Evolutionary conservation across 2,113 vertebrate genomes (phyloP).

Genomic region (Salvelinus namaycush): DNA sequence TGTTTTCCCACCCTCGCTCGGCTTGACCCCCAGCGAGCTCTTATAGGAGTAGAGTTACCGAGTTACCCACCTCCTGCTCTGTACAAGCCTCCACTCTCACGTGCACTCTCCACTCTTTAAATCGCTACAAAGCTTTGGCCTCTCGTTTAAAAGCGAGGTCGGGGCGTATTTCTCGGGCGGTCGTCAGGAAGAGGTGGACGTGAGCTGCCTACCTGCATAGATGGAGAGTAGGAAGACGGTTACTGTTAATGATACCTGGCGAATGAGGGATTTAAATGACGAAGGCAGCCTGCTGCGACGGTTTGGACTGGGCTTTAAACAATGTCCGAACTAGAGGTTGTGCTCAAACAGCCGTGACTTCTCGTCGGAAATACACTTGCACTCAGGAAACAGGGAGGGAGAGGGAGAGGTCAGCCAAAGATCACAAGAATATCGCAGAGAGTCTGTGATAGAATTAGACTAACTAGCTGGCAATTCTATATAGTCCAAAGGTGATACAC

Average conservation of each 20-base stretch:
- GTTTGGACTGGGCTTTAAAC: slow-evolving; percentile 50
- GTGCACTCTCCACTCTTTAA: neutral
- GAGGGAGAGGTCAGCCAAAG: slow-evolving; percentile 25
- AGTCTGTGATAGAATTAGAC: neutral
- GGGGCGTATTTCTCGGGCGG: neutral
- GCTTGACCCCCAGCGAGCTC: neutral
- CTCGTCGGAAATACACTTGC: slow-evolving; percentile 13
- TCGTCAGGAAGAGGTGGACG: slow-evolving; percentile 35
- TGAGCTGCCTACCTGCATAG: neutral
- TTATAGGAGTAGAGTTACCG: neutral
- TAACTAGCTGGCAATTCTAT: neutral
- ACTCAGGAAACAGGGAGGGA: neutral
- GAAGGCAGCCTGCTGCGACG: slow-evolving; percentile 10
- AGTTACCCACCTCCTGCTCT: neutral
- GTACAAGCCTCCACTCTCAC: neutral
- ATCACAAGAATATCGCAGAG: slow-evolving; percentile 13
- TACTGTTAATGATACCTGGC: slow-evolving; percentile 26
- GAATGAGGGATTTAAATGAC: slow-evolving; percentile 40
- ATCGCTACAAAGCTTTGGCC: slow-evolving; percentile 21
- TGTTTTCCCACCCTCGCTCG: neutral
- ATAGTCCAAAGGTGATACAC: neutral
- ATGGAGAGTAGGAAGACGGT: neutral
- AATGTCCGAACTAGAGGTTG: slow-evolving; percentile 24
- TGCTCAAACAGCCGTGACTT: slow-evolving; percentile 35
- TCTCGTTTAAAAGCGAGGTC: slow-evolving; percentile 24